Percentiles rank a stretch among this genome's conserved stretches.
Conservation (phyloP, 2,888 invertebrate species). For the Julus scandinavius region DNA sequence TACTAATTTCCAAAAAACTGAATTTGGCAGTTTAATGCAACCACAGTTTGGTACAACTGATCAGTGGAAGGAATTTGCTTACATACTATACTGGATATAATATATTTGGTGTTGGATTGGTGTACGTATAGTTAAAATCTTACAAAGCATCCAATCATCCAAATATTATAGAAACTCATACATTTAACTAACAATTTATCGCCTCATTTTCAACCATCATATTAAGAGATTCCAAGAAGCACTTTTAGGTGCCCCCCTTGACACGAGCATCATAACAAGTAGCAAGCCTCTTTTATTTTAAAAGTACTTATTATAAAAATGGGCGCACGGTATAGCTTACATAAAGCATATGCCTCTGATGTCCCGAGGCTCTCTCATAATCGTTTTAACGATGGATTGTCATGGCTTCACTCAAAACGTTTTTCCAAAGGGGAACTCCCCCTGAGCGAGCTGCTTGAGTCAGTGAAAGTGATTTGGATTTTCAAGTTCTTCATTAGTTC, state of each 20-base stretch:
- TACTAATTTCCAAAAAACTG: too few species aligned
- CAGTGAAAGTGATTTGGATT: conserved; percentile 37
- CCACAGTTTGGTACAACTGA: too few species aligned
- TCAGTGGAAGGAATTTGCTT: too few species aligned
- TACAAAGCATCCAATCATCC: too few species aligned
- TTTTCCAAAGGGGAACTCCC: conserved; percentile 21
- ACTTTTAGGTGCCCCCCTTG: conserved; percentile 3
- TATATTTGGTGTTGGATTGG: too few species aligned
- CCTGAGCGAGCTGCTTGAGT: conserved; percentile 36
- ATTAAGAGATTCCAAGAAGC: background rate
- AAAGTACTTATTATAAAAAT: conserved; percentile 22
- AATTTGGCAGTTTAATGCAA: too few species aligned
- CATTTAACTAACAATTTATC: too few species aligned
- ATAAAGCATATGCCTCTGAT: conserved; percentile 31
- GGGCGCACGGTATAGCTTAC: background rate
- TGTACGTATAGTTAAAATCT: too few species aligned
- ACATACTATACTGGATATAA: too few species aligned
- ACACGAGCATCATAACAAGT: conserved; percentile 36
- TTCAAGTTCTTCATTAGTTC: conserved; percentile 43
- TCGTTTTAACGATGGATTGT: conserved; percentile 39
- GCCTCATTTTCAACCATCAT: background rate
- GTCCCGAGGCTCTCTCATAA: conserved; percentile 3
- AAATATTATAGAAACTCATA: too few species aligned
- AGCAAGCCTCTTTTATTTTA: conserved; percentile 13
- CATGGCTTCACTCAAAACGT: conserved; percentile 43